Evolutionary conservation across 1,140 invertebrate species (phyloP), one percentile per base, ranked within the genome.

Genomic region (Maconellicoccus hirsutus): DNA sequence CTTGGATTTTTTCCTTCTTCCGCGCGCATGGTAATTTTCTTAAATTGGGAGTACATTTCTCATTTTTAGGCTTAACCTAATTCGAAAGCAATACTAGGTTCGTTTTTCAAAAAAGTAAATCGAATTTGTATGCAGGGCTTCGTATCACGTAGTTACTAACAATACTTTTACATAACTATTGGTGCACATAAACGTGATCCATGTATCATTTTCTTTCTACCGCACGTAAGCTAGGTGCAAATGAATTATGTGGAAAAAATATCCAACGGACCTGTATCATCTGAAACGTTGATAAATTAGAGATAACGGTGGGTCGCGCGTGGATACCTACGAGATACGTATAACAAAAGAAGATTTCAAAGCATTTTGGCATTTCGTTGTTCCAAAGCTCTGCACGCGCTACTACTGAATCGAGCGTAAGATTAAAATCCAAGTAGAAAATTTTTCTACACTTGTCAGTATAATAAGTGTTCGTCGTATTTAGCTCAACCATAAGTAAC

Each of bases 201-300:
- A 52, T 52, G 42, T 52, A 52, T 52, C 42, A 52, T 52, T 52
- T 52, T 52, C 42, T 52, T 52, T 19, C n/a, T 19, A 3, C 42
- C 3, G 16, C 42, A 16, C n/a, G 3, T 19, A 52, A 8, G 42
- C 16, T 52, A 52, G 42, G 42, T 52, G 42, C 4, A 16, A 52
- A 52, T 52, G 42, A 52, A 52, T 52, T 52, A 52, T 19, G 42
- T 16, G 42, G 42, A 52, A 52, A 52, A 52, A 52, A 52, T 52
- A 8, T 16, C 42, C 16, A 52, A 52, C 42, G n/a, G 42, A 16
- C 12, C 3, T 19, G 3, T 52, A 52, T 8, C 42, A 52, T 52
- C n/a, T 52, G n/a, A 52, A 52, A 52, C 16, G 16, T 3, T 16
- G 42, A 52, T 52, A 52, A 52, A 52, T 52, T 52, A 52, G 42